A percentile compares a stretch with the other conserved stretches of the same genome.
These are phyloP conservation scores for Catocala sponsa DNA, from an alignment of 2,888 invertebrate genomes.

Conservation along the genomic window DNA sequence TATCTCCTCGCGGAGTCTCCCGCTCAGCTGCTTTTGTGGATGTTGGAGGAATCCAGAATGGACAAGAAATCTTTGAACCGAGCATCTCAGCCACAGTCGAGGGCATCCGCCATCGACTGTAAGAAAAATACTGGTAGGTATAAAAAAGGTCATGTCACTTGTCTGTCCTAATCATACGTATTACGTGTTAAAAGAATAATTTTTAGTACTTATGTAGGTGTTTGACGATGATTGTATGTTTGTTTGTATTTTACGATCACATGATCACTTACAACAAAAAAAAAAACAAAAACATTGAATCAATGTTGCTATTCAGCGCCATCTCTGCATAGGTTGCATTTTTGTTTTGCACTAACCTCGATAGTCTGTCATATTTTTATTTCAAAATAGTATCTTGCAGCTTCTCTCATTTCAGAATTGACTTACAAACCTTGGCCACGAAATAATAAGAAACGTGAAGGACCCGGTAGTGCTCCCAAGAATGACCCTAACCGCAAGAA, in stretches of 20 bases:
- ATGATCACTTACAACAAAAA: too few species aligned
- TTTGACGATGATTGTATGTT: too few species aligned
- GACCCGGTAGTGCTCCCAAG: conserved; percentile 86
- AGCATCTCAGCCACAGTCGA: conserved; percentile 90
- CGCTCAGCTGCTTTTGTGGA: conserved; percentile 86
- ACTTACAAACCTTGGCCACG: conserved; percentile 89
- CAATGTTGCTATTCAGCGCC: conserved; percentile 1
- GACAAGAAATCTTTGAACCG: conserved; percentile 93
- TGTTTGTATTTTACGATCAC: too few species aligned
- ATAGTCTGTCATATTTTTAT: not conserved
- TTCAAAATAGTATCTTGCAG: too few species aligned
- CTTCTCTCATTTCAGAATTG: conserved; percentile 62
- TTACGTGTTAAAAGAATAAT: not conserved
- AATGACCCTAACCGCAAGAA: conserved; percentile 90
- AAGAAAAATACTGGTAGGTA: conserved; percentile 91
- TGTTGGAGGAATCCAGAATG: conserved; percentile 90
- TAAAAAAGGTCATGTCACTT: conserved; percentile 61
- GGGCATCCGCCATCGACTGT: conserved; percentile 91
- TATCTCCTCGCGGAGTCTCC: conserved; percentile 92
- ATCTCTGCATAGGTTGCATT: not conserved
- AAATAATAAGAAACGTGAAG: conserved; percentile 90
- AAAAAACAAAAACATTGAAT: not conserved
- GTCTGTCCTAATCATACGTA: not conserved
- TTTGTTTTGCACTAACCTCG: not conserved
- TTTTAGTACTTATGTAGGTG: too few species aligned